These are phyloP conservation scores for Neosilurus mollespiculum DNA, from an alignment of 2,797 vertebrate genomes.

Conservation along the genomic window DNA sequence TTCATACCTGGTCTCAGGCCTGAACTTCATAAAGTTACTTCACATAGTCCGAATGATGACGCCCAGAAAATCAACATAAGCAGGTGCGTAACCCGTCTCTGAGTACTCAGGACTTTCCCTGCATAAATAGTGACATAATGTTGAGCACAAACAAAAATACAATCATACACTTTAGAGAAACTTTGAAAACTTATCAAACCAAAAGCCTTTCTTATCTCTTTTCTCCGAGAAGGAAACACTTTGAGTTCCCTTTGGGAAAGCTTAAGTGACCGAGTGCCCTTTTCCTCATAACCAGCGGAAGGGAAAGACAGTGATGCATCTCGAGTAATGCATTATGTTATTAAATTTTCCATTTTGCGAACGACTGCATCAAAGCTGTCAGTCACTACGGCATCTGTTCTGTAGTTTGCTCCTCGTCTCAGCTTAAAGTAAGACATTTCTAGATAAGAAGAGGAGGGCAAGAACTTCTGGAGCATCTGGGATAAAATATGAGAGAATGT, in stretches of 20 bases:
- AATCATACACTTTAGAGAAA: not conserved
- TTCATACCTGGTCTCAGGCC: no score
- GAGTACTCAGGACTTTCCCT: not conserved
- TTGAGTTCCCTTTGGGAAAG: not conserved
- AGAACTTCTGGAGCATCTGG: not conserved
- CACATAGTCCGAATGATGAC: not conserved
- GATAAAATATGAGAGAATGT: constrained; percentile 18
- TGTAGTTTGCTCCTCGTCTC: constrained; percentile 4
- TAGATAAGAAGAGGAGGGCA: constrained; percentile 5
- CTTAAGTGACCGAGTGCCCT: not conserved
- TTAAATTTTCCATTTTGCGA: constrained; percentile 15
- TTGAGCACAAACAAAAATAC: not conserved
- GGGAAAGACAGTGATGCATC: not conserved
- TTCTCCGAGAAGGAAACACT: not conserved
- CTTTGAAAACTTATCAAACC: not conserved
- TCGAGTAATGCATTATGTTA: constrained; percentile 8
- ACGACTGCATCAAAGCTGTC: constrained; percentile 19
- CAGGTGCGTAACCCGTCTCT: not conserved
- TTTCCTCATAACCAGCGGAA: not conserved
- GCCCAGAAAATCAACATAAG: not conserved
- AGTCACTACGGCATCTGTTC: constrained; percentile 7
- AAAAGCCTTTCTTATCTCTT: constrained; percentile 24
- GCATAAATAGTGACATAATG: not conserved
- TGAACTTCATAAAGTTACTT: not conserved
- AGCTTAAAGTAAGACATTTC: not conserved